phyloP scores from a whole-genome alignment of 2,797 vertebrate genomes.

The Enteromius fasciolatus region DNA sequence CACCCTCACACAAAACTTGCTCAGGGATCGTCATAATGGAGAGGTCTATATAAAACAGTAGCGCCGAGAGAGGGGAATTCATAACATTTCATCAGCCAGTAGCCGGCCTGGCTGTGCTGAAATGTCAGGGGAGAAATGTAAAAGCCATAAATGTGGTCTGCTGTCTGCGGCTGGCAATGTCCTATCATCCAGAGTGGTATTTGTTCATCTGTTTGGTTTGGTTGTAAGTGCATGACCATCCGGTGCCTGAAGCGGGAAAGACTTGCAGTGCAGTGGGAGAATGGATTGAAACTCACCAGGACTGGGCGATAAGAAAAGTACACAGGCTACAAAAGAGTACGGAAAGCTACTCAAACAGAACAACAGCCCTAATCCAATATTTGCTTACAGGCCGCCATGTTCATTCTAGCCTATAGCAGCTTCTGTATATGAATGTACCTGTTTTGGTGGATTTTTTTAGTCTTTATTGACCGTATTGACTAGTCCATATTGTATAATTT shows the following conservation, averaged over 20 bases:
- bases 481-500: slow-evolving; percentile 32
- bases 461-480: not conserved
- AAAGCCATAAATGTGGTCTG: slow-evolving; percentile 55
- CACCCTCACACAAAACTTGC: slow-evolving; percentile 13
- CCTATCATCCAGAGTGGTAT: slow-evolving; percentile 71
- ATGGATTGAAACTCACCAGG: slow-evolving; percentile 24
- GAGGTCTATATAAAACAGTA: slow-evolving; percentile 40
- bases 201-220: slow-evolving; percentile 75
- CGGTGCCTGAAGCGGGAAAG: slow-evolving; percentile 54
- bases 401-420: not conserved
- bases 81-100: slow-evolving; percentile 38
- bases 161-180: slow-evolving; percentile 62
- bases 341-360: slow-evolving; percentile 49
- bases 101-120: slow-evolving; percentile 27
- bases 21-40: slow-evolving; percentile 35
- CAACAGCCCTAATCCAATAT: slow-evolving; percentile 73
- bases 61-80: slow-evolving; percentile 17
- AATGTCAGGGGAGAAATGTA: slow-evolving; percentile 59
- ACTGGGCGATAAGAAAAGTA: slow-evolving; percentile 49
- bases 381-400: slow-evolving; percentile 62
- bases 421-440: not conserved
- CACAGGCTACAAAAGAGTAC: slow-evolving; percentile 26
- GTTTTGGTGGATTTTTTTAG: not conserved
- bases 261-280: slow-evolving; percentile 37
- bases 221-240: slow-evolving; percentile 38